Base-by-base conservation (phyloP, 2,113 vertebrate species). In the Phyllopteryx taeniolatus region DNA sequence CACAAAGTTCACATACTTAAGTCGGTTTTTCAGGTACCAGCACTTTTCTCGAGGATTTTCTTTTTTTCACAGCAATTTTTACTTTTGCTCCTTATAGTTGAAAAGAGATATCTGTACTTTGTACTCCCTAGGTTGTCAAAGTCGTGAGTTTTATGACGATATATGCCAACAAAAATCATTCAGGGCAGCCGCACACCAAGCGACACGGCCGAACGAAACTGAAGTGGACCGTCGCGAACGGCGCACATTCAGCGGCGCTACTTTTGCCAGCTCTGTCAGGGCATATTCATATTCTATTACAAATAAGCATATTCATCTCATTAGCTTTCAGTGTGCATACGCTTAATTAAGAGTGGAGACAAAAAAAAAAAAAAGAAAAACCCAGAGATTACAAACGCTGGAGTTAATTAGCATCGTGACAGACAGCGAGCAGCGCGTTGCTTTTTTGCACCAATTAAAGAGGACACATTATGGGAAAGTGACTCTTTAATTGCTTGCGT, bases 311-410 rank as follows among this genome's bases (percentile, higher is more conserved):
- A 79, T 83, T 76, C 81, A 81, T 85, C 87, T 91, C 90, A 92
- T 90, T 90, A 92, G 79, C 82, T 70, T 57, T 53, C 86, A 75
- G 78, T 80, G 71, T 75, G 73, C 83, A 80, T 73, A 75, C 78
- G 86, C 81, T 83, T 92, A 88, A 91, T 92, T 89, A 88, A 93
- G 14, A 90, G 85, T 86, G 89, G 92, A 91, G 91, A 83, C 83
- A 82, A 84, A 84, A 88, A 20, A 19, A 64, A 51, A 79, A 85
- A 88, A 91, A 85, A 27, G 27, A 27, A 27, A 27, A 27, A 27
- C 1, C 84, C 80, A 78, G 71, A 91, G 87, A 93, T 91, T 88
- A 89, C 84, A 85, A 74, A 85, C 85, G 82, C 85, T 83, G 78
- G 68, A 56, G 75, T 84, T 92, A 89, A 93, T 93, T 90, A 90